Evolutionary conservation across 2,113 vertebrate genomes (phyloP).

Genomic region (Protobothrops mucrosquamatus): DNA sequence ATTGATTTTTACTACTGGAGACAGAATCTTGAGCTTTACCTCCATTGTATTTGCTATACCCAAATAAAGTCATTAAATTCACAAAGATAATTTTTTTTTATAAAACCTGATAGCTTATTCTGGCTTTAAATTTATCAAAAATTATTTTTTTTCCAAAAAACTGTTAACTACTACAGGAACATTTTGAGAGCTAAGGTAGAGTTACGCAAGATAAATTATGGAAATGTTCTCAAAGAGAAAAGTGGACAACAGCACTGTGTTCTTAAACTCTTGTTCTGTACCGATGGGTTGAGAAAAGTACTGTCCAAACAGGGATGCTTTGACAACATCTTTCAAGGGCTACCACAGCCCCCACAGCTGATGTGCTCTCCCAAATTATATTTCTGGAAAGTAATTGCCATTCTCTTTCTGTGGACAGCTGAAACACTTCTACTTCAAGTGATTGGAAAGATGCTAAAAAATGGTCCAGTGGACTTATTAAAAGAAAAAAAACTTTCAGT

Average conservation of each 20-base stretch:
- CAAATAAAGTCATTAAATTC: neutral
- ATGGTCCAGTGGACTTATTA: neutral
- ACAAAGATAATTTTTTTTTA: neutral
- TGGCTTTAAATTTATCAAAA: neutral
- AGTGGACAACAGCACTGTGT: neutral
- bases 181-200: neutral
- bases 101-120: neutral
- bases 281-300: neutral
- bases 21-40: neutral
- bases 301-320: neutral
- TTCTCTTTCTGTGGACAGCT: neutral
- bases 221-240: neutral
- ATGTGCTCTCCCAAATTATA: neutral
- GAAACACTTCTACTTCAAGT: neutral
- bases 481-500: neutral
- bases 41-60: neutral
- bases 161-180: neutral
- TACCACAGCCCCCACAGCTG: neutral
- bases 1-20: neutral
- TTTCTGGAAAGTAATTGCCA: neutral
- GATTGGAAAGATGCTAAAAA: neutral
- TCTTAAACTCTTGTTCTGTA: neutral
- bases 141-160: neutral
- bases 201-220: neutral
- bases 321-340: neutral